Base-by-base conservation (phyloP, 2,888 invertebrate genomes). In the Orthosia gothica region DNA sequence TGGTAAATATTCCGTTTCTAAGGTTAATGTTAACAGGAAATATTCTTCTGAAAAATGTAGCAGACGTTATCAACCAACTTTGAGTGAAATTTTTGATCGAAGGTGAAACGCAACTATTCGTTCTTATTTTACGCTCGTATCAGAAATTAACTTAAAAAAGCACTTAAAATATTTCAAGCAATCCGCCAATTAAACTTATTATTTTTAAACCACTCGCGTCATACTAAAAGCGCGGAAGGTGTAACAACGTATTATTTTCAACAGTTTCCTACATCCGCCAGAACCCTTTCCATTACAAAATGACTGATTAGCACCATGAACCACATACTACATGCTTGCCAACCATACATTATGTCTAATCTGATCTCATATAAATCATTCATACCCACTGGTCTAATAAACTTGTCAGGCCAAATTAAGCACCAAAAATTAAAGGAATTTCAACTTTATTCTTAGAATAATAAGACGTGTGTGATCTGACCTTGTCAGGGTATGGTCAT, bases 401-500 rank as follows among this genome's bases (percentile, higher is more conserved):
- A 87, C 83, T 57, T 80, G 81, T 87, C 85, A 76, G 74, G n/a
- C 61, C 20, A 76, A 87, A 81, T 79, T 81, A 70, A 61, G 13
- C 26, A 7, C 4, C 50, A 5, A 40, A 23, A 40, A 15, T 50
- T 32, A 68, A 47, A 12, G 18, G 15, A 61, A 80, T 69, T 68
- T 80, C 70, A 32, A 74, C 71, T 70, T 59, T 85, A 87, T 74
- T 45, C 0, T 11, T 7, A n/a, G 18, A 23, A 61, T 11, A 73
- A 64, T 82, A 85, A 80, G 79, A 72, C 58, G 63, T 57, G 62
- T 74, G 55, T 20, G 40, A 32, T 70, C n/a, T 79, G 85, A 83
- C 90, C 89, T 91, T 87, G 89, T 79, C 59, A 75, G 76, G 80
- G 76, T 84, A 82, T 84, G 87, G 88, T 89, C 91, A 86, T 89